These are phyloP conservation scores for Amazona vittata DNA, from an alignment of 2,113 vertebrate genomes.

Conservation along the genomic window DNA sequence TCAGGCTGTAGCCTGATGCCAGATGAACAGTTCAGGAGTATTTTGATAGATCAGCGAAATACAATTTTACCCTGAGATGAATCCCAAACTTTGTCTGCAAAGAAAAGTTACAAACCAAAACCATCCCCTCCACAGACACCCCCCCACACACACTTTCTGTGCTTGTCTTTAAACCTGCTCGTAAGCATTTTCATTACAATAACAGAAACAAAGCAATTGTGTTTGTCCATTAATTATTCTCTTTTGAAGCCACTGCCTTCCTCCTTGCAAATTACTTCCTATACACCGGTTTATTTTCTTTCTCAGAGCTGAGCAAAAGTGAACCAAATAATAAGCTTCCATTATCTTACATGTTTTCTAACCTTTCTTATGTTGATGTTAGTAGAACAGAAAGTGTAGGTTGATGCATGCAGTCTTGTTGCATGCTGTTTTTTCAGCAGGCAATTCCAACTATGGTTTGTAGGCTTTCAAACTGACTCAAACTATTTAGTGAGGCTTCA, in stretches of 20 bases:
- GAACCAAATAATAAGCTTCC: background rate
- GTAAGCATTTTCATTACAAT: background rate
- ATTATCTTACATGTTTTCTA: background rate
- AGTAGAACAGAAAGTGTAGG: background rate
- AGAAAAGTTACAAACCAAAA: background rate
- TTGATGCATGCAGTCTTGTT: background rate
- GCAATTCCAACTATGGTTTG: background rate
- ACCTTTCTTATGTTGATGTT: background rate
- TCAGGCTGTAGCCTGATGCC: background rate
- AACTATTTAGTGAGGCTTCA: background rate
- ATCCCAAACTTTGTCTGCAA: background rate
- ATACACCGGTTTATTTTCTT: background rate
- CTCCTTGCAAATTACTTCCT: background rate
- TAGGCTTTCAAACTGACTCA: background rate
- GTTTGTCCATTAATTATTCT: background rate
- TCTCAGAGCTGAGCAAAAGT: background rate
- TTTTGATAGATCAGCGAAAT: background rate
- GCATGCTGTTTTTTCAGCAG: background rate
- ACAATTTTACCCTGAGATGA: background rate
- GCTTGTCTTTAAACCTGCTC: background rate
- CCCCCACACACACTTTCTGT: background rate
- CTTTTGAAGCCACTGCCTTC: background rate
- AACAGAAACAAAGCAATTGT: background rate
- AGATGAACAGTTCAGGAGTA: background rate
- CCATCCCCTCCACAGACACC: accelerated